Evolutionary conservation across 2,113 vertebrate genomes (phyloP), one percentile per base, ranked within the genome.

Genomic region (Ptychochromis oligacanthus): DNA sequence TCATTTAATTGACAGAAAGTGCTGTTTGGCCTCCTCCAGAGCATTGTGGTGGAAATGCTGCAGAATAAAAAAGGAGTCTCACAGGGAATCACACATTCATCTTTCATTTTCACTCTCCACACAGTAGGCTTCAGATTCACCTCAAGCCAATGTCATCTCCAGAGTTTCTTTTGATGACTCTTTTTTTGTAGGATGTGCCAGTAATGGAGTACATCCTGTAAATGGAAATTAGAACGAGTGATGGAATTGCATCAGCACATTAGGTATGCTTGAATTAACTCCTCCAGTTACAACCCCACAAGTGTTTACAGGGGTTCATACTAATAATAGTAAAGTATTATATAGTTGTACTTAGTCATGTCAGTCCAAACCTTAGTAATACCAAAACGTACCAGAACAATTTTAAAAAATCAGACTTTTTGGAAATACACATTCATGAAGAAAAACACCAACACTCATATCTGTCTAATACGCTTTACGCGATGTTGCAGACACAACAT

Each of bases 1-100:
- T 62, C 62, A 55, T 86, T 88, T 89, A 90, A 87, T 80, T 82
- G 91, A 85, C 88, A 91, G 77, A 75, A 70, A 52, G 83, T 43
- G 56, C 75, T 75, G 81, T 43, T 52, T 75, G 83, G 49, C 52
- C 77, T 80, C 46, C 80, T 86, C 55, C n/a, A 34, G 62, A 88
- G 81, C 83, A 56, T 58, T 58, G 87, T 70, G 70, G 57, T 62
- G 46, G 34, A 83, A 87, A 81, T 62, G 54, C 58, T 43, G 59
- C 74, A 79, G 26, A 86, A 74, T 52, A 85, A 75, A 77, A n/a
- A 75, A 58, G 58, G 62, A 55, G 18, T 56, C 79, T 64, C 13
- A 1, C 79, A 59, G 58, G 18, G 65, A 75, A 74, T 14, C 28
- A 17, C 61, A 58, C 81, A 15, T 31, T 79, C 60, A 77, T 24